Base-by-base conservation (phyloP, 2,888 invertebrate genomes). In the Molorchus minor region DNA sequence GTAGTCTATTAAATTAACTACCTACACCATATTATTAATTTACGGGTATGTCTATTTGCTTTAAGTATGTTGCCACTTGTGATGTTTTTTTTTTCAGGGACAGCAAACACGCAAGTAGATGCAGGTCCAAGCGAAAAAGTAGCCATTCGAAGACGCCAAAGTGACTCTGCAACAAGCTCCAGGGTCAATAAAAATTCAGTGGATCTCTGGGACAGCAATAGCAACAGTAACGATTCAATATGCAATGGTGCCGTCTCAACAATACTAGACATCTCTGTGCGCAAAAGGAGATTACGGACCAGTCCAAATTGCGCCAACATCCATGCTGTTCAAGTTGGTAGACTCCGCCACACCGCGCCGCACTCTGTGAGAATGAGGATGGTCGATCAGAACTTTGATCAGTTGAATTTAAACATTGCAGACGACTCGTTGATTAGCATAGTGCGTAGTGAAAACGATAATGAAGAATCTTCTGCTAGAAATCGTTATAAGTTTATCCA, bases 401-500 rank as follows among this genome's bases (percentile, higher is more conserved):
- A 51, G 2, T 36, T 58, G 12, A 58, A 53, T 45, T 7, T 52
- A 3, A 52, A 41, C 47, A 38, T 51, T 43, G 35, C 61, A 1
- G 59, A 64, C 13, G 68, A 68, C 33, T 65, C 64, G 2, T 17
- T 66, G 12, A 64, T 68, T 3, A 64, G 61, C 47, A 58, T 63
- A 46, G 63, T 65, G 30, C 54, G 58, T 41, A 53, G 60, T 3
- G 84, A 86, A 71, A 82, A 84, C 8, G 87, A 87, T 62, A 83
- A 84, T 17, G 85, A 84, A 44, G 80, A 84, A 13, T 86, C 86
- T 58, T 17, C 52, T 3, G 35, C 85, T 46, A 80, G 82, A 73
- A 87, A 82, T 70, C 83, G 84, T 62, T 86, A 87, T 65, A 85
- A 84, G 70, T 79, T 86, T 29, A 81, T 85, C 66, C 86, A 85